Evolutionary conservation across 2,113 vertebrate genomes (phyloP).

Genomic region (Phalacrocorax carbo): DNA sequence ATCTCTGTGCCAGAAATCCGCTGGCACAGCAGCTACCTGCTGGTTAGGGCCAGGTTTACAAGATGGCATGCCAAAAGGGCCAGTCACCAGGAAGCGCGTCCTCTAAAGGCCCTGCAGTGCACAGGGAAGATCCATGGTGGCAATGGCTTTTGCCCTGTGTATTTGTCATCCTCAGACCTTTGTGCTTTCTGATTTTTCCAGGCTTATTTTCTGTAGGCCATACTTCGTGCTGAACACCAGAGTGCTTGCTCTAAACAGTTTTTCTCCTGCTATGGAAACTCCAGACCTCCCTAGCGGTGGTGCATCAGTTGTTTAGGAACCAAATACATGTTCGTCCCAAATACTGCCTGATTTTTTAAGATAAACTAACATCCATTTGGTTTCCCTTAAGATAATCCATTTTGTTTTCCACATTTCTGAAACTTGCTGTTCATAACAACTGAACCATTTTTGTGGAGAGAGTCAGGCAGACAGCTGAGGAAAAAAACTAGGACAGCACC

Average conservation of each 20-base stretch:
- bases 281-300: not conserved
- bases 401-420: not conserved
- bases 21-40: not conserved
- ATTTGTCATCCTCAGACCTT: not conserved
- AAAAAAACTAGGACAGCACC: not conserved
- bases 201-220: not conserved
- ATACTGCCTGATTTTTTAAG: not conserved
- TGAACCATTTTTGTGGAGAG: not conserved
- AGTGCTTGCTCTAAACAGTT: not conserved
- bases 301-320: not conserved
- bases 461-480: not conserved
- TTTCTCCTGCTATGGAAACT: not conserved
- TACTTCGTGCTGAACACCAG: not conserved
- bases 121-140: too few relatives aligned
- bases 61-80: not conserved
- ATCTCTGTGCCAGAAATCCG: not conserved
- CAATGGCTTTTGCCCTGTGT: fast-evolving
- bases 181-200: not conserved
- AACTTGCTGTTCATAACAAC: not conserved
- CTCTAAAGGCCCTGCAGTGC: not conserved
- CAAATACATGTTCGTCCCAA: not conserved
- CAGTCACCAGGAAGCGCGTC: fast-evolving
- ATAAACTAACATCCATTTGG: not conserved
- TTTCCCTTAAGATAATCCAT: not conserved
- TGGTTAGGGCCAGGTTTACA: not conserved